Conservation (phyloP, 1,140 invertebrate genomes). For the Bombus superbus region DNA sequence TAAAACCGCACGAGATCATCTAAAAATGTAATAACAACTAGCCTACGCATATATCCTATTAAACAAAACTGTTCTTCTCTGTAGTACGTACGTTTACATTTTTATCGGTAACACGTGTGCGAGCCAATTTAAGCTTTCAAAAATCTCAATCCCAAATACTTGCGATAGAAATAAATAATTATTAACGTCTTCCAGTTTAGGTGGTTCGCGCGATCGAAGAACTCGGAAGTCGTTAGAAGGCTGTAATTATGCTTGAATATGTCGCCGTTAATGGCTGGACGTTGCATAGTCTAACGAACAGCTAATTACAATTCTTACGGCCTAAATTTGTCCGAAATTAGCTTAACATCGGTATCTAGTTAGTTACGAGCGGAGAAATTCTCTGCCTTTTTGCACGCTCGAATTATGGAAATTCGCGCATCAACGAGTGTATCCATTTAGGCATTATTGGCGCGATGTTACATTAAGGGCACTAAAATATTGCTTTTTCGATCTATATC, state of each 20-base stretch:
- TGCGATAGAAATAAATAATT: neutral
- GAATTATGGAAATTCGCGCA: neutral
- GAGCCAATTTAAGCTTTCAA: neutral
- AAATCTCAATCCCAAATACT: neutral
- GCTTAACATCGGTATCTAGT: too few species aligned
- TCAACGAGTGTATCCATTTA: neutral
- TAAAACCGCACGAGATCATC: neutral
- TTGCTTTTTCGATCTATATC: neutral
- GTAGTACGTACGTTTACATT: neutral
- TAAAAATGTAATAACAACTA: neutral
- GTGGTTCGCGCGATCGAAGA: neutral
- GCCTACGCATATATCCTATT: too few species aligned
- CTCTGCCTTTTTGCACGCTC: too few species aligned
- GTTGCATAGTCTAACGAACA: neutral
- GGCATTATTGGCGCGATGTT: neutral
- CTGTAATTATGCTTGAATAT: constrained; percentile 8
- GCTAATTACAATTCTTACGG: neutral
- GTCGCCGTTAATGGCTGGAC: neutral
- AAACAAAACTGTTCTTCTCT: neutral
- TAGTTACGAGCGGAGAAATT: neutral
- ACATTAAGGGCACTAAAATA: neutral
- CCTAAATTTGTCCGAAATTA: neutral
- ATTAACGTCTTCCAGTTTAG: too few species aligned
- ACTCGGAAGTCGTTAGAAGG: neutral
- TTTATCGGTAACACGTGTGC: neutral